Evolutionary conservation across 1,140 invertebrate species (phyloP).

Genomic region (Drosophila teissieri): DNA sequence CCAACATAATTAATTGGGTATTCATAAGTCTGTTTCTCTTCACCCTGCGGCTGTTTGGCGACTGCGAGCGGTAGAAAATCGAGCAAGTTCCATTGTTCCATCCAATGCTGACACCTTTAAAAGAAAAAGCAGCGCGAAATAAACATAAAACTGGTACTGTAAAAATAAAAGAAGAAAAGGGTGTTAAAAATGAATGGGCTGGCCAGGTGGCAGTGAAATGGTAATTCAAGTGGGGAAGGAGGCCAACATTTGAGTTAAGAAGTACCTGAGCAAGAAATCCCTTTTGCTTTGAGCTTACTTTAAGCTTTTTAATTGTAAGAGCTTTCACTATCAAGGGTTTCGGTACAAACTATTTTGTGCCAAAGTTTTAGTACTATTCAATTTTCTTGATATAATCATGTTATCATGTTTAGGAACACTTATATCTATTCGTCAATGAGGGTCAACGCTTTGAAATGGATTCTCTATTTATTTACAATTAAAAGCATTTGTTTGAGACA

Average conservation of each 20-base stretch:
- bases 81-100: conserved; percentile 57
- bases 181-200: conserved; percentile 42
- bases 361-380: background rate
- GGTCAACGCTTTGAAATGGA: conserved; percentile 2
- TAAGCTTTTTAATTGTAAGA: conserved; percentile 8
- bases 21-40: conserved; percentile 51
- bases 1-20: conserved; percentile 80
- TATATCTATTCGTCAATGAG: too few relatives aligned
- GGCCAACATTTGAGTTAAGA: background rate
- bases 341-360: too few relatives aligned
- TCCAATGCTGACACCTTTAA: conserved; percentile 73
- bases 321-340: background rate
- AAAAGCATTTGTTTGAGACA: conserved; percentile 76
- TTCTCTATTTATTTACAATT: conserved; percentile 77
- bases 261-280: background rate
- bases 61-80: conserved; percentile 62
- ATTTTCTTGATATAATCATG: too few relatives aligned
- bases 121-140: conserved; percentile 63
- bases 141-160: conserved; percentile 32
- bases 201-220: conserved; percentile 24
- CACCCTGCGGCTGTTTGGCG: conserved; percentile 34
- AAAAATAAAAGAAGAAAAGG: conserved; percentile 20
- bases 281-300: background rate
- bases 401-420: too few relatives aligned
- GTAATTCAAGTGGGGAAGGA: background rate